Evolutionary conservation across 1,140 invertebrate species (phyloP).

Genomic region (Melipona quadrifasciata): DNA sequence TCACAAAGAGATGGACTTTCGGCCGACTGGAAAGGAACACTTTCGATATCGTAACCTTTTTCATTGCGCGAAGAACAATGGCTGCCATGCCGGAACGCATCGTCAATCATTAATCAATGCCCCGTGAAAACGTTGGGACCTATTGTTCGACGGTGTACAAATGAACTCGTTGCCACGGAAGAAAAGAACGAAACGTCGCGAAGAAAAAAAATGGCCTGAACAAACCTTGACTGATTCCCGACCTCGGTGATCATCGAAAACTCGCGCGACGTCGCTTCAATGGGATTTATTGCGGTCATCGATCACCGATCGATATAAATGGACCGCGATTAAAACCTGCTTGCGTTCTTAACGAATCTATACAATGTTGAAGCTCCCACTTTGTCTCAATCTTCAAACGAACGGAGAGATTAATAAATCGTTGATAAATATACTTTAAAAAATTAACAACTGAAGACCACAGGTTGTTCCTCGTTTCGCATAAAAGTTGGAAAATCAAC

Average conservation of each 20-base stretch:
- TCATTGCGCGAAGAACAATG: constrained; percentile 52
- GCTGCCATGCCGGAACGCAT: constrained; percentile 33
- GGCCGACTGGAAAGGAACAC: constrained; percentile 41
- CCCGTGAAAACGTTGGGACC: constrained; percentile 45
- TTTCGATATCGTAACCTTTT: constrained; percentile 43
- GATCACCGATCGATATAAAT: constrained; percentile 37
- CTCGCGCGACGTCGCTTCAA: not conserved
- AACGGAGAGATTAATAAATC: not conserved
- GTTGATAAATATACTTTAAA: not conserved
- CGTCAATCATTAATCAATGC: constrained; percentile 64
- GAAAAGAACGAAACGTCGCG: not conserved
- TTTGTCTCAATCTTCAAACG: not conserved
- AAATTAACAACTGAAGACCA: not conserved
- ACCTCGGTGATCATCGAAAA: not conserved
- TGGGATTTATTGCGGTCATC: constrained; percentile 18
- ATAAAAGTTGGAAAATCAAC: too few relatives aligned
- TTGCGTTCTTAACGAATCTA: not conserved
- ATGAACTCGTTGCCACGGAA: constrained; percentile 43
- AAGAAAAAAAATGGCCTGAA: not conserved
- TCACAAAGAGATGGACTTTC: not conserved
- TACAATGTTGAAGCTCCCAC: too few relatives aligned
- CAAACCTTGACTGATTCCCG: constrained; percentile 21
- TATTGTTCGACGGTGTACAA: constrained; percentile 49
- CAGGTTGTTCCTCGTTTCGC: not conserved
- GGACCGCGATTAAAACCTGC: not conserved